Base-by-base conservation (phyloP, 2,797 vertebrate genomes). In the Lepus townsendii region DNA sequence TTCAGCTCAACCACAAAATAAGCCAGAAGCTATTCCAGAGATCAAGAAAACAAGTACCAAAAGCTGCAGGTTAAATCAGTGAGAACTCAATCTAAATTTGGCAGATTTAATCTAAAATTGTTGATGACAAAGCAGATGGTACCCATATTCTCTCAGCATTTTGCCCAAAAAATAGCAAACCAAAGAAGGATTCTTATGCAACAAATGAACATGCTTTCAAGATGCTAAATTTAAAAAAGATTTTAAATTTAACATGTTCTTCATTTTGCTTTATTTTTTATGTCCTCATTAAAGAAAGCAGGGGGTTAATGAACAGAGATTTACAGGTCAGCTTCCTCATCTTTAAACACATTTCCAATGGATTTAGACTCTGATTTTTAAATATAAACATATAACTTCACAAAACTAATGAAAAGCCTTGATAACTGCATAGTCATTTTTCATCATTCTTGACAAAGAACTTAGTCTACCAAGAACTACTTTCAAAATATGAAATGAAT, bases 61-160 rank as follows among this genome's bases (percentile, higher is more conserved):
- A 84, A 50, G n/a, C 86, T 83, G 20, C 71, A 71, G 71, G 66
- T 86, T 94, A 93, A 85, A 83, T 87, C 78, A 83, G 35, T 69
- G 71, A 94, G n/a, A 86, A 90, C 24, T 66, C 66, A 78, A 35
- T 30, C 94, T 93, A 90, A 94, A 92, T 60, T 82, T 72, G 26
- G 62, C 30, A 11, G 60, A 76, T 63, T 71, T 84, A 32, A 82
- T 94, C 47, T 89, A 91, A 96, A 91, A 94, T 42, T 84, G 84
- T 88, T 72, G 72, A 84, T 95, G 91, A 94, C 77, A 95, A 90
- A 90, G 88, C 94, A 97, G 91, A 94, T 96, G 91, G 77, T 22
- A 83, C 7, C 85, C 66, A 83, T 75, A 85, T 72, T 86, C 65
- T 78, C 73, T 52, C 30, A 62, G 77, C 82, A 90, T 83, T 96